A percentile compares a stretch with the other conserved stretches of the same genome.
phyloP scores from a whole-genome alignment of 2,113 vertebrate species.

The Vulpes lagopus region DNA sequence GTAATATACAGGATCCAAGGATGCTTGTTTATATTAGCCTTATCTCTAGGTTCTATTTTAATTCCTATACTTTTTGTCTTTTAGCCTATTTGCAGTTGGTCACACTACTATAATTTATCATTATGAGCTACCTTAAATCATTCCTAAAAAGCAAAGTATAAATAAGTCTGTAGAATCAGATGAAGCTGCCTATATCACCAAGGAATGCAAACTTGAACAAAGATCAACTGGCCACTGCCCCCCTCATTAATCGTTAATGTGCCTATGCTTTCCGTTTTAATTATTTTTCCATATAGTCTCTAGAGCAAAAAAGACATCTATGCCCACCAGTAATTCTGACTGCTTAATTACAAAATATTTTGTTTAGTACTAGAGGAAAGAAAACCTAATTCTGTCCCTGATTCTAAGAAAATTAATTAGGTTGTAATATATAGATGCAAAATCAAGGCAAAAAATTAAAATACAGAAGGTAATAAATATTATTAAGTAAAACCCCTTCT shows the following conservation, averaged over 20 bases:
- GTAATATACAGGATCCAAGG: neutral
- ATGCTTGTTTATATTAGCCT: neutral
- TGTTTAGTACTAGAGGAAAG: neutral
- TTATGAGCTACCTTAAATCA: neutral
- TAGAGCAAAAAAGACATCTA: neutral
- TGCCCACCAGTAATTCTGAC: neutral
- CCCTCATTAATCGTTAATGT: neutral
- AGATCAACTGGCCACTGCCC: neutral
- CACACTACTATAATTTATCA: neutral
- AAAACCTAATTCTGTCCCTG: neutral
- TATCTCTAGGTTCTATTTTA: neutral
- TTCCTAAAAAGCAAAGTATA: slow-evolving; percentile 15
- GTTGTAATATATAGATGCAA: neutral
- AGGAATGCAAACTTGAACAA: neutral
- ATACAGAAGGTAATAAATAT: slow-evolving; percentile 16
- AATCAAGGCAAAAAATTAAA: slow-evolving; percentile 36
- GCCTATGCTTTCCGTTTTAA: neutral
- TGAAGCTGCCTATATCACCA: neutral
- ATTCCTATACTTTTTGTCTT: slow-evolving; percentile 3
- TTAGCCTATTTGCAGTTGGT: slow-evolving; percentile 13
- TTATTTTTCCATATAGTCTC: neutral
- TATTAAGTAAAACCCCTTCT: slow-evolving; percentile 39
- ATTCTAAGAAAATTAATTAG: slow-evolving; percentile 2
- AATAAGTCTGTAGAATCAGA: neutral
- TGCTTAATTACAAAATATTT: neutral